A percentile compares a stretch with the other conserved stretches of the same genome.
These are phyloP conservation scores for Xiphorhynchus erythropygius DNA, from an alignment of 2,797 vertebrate genomes.

Conservation along the genomic window DNA sequence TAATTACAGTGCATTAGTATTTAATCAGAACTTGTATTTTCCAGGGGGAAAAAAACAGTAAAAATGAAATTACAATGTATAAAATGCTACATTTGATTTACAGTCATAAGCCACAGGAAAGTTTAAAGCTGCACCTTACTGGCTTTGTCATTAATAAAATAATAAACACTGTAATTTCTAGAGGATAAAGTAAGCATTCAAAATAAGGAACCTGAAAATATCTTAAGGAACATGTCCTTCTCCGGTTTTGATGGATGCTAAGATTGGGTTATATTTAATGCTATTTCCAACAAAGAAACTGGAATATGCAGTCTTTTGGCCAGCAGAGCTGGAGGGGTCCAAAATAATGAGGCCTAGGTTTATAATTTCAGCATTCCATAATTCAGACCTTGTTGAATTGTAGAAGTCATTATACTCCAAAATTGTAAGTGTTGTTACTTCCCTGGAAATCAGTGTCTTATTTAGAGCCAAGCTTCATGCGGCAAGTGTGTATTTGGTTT, in stretches of 20 bases:
- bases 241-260: neutral
- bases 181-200: neutral
- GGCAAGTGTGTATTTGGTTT: neutral
- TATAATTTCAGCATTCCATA: neutral
- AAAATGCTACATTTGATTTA: neutral
- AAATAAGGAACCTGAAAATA: neutral
- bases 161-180: neutral
- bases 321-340: neutral
- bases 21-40: neutral
- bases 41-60: accelerated
- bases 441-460: neutral
- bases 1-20: neutral
- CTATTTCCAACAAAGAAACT: neutral
- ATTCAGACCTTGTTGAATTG: constrained; percentile 2
- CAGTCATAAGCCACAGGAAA: neutral
- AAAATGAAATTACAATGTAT: neutral
- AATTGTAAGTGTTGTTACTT: neutral
- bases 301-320: neutral
- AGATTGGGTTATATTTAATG: neutral
- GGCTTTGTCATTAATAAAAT: neutral
- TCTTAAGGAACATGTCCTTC: neutral
- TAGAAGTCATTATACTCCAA: neutral
- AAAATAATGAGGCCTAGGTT: neutral
- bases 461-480: neutral
- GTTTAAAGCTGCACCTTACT: neutral